A percentile compares a stretch with the other conserved stretches of the same genome.
phyloP scores from a whole-genome alignment of 2,888 invertebrate genomes.

The Dorcus hopei region DNA sequence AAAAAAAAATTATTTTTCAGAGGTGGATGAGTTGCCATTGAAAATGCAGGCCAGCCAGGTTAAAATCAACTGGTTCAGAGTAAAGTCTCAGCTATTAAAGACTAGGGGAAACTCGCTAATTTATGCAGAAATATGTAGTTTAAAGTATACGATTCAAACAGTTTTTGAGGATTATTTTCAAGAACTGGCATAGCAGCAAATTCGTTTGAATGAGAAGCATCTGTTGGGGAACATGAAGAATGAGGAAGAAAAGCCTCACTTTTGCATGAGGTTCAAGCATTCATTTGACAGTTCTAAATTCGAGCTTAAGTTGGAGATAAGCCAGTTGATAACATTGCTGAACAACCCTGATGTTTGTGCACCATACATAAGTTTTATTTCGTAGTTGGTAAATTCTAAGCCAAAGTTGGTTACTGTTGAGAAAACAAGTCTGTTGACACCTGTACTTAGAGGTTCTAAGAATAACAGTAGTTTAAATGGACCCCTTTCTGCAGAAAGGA shows the following conservation, averaged over 20 bases:
- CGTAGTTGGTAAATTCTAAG: conserved; percentile 11
- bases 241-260: too few species aligned
- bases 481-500: too few species aligned
- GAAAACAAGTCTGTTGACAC: conserved; percentile 37
- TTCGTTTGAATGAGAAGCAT: too few species aligned
- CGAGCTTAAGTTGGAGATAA: too few species aligned
- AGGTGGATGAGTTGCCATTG: neutral
- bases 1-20: too few species aligned
- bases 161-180: neutral
- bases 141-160: neutral
- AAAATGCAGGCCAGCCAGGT: neutral
- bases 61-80: conserved; percentile 27
- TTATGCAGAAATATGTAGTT: neutral
- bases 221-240: neutral
- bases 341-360: conserved; percentile 14
- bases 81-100: conserved; percentile 31
- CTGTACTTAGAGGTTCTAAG: conserved; percentile 33
- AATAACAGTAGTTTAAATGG: conserved; percentile 17
- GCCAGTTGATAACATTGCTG: conserved; percentile 5
- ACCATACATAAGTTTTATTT: conserved; percentile 12
- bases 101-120: conserved; percentile 28
- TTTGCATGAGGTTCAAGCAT: too few species aligned
- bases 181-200: too few species aligned
- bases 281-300: too few species aligned
- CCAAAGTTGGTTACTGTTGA: conserved; percentile 32